Evolutionary conservation across 2,113 vertebrate genomes (phyloP), one percentile per base, ranked within the genome.

Genomic region (Mirounga angustirostris): DNA sequence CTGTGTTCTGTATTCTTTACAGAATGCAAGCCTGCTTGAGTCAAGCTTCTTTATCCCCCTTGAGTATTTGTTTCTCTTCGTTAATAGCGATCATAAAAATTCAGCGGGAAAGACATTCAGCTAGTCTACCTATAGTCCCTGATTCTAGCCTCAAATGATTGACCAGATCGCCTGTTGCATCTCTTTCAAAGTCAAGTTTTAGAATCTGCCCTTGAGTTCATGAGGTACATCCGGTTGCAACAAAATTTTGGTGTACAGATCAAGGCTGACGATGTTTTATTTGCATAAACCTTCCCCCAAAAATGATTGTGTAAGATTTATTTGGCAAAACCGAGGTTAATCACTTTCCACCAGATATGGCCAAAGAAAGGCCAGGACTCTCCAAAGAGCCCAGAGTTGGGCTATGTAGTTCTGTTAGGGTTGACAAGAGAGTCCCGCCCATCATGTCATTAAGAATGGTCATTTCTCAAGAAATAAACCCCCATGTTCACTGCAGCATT

Each of bases 361-460:
- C 7, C 56, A 52, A 30, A 46, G 5, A 18, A 50, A 63, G n/a
- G 40, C 26, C 12, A 52, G 18, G 43, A 26, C 79, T 56, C 30
- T n/a, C 30, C 7, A 21, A 16, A 16, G 30, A 65, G n/a, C 33
- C 46, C 69, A 59, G 52, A n/a, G n/a, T 1, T 43, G 10, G 33
- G 21, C 28, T 21, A 0, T 0, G 2, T 5, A 19, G 54, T 22
- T 40, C 16, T 43, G 7, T 56, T 18, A 52, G 54, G 63, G 56
- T 14, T 43, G 22, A 15, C 24, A 8, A 46, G 33, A n/a, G n/a
- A 82, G 46, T 4, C 14, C 18, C 46, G 21, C 8, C 4, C 12
- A 8, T n/a, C 2, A 2, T 2, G 16, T 28, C n/a, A 46, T 59
- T 3, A 54, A 22, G 61, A 59, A 19, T 2, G 13, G 56, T 0